These are phyloP conservation scores for Drosophila fuyamai DNA, from an alignment of 1,140 invertebrate genomes.

Conservation along the genomic window DNA sequence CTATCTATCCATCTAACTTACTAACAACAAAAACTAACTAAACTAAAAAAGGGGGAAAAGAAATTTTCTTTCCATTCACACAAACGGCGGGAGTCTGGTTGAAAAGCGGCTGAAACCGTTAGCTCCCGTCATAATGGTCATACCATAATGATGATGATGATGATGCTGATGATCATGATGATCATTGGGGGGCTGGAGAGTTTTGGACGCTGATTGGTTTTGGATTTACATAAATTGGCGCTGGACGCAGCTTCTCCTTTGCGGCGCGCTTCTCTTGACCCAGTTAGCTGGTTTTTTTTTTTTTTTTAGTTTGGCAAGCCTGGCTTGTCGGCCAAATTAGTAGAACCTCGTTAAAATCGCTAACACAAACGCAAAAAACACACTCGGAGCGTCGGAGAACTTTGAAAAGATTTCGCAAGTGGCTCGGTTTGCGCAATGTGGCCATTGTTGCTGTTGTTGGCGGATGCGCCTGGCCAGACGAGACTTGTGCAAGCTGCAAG, in stretches of 20 bases:
- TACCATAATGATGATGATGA: constrained; percentile 51
- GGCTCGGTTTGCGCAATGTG: constrained; percentile 42
- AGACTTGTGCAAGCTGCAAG: constrained; percentile 54
- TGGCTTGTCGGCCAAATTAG: constrained; percentile 37
- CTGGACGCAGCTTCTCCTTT: constrained; percentile 23
- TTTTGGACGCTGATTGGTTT: constrained; percentile 66
- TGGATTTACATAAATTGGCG: constrained; percentile 81
- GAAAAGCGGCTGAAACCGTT: constrained; percentile 65
- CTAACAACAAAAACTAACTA: not conserved
- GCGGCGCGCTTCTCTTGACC: constrained; percentile 61
- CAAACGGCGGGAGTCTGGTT: constrained; percentile 23
- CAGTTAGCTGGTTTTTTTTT: constrained; percentile 44
- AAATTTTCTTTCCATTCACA: constrained; percentile 12
- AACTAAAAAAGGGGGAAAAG: constrained; percentile 6
- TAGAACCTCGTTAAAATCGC: constrained; percentile 61
- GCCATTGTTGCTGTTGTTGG: constrained; percentile 30
- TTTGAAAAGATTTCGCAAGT: constrained; percentile 49
- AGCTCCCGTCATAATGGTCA: constrained; percentile 30
- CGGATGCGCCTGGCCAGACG: constrained; percentile 57
- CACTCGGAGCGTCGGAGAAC: constrained; percentile 16
- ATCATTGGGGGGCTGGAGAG: constrained; percentile 14
- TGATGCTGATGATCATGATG: constrained; percentile 33
- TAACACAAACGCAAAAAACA: constrained; percentile 8
- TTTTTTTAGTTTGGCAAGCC: constrained; percentile 6
- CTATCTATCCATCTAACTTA: not conserved